Conservation (phyloP, 1,140 invertebrate genomes). For the Wasmannia auropunctata region DNA sequence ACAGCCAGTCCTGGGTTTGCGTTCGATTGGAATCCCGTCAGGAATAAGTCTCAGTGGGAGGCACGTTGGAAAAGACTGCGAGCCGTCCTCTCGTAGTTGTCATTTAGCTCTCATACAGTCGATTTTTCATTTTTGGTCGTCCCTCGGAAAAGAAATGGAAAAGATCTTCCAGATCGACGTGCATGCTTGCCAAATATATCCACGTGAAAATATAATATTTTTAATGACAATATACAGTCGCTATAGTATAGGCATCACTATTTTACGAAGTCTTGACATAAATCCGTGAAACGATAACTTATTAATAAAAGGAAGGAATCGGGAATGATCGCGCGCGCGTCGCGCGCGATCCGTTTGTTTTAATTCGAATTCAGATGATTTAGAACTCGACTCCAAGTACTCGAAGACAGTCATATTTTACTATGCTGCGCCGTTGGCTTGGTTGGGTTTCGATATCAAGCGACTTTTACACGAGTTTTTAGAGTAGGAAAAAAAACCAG, state of each 20-base stretch:
- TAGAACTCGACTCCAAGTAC: constrained; percentile 29
- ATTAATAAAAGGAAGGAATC: constrained; percentile 18
- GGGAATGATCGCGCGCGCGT: constrained; percentile 32
- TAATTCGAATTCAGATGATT: constrained; percentile 47
- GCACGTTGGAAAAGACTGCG: constrained; percentile 76
- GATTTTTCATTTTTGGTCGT: constrained; percentile 57
- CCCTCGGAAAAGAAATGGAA: constrained; percentile 26
- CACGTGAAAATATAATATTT: constrained; percentile 74
- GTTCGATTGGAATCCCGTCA: constrained; percentile 66
- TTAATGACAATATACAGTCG: constrained; percentile 80
- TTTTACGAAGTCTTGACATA: constrained; percentile 58
- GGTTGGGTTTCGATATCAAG: constrained; percentile 73
- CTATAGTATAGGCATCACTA: constrained; percentile 67
- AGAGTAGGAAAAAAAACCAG: constrained; percentile 58
- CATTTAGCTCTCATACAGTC: constrained; percentile 51
- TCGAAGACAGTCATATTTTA: constrained; percentile 31
- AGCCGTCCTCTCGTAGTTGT: constrained; percentile 78
- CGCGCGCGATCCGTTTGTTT: constrained; percentile 24
- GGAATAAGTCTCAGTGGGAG: constrained; percentile 74
- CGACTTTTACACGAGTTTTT: constrained; percentile 75
- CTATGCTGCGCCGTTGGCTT: constrained; percentile 52
- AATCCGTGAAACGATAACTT: constrained; percentile 50
- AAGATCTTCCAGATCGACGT: constrained; percentile 70
- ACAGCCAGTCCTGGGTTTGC: constrained; percentile 58
- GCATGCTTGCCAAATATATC: constrained; percentile 78